These are phyloP conservation scores for Paramormyrops hopkinsi DNA, from an alignment of 2,797 vertebrate genomes.

Conservation along the genomic window DNA sequence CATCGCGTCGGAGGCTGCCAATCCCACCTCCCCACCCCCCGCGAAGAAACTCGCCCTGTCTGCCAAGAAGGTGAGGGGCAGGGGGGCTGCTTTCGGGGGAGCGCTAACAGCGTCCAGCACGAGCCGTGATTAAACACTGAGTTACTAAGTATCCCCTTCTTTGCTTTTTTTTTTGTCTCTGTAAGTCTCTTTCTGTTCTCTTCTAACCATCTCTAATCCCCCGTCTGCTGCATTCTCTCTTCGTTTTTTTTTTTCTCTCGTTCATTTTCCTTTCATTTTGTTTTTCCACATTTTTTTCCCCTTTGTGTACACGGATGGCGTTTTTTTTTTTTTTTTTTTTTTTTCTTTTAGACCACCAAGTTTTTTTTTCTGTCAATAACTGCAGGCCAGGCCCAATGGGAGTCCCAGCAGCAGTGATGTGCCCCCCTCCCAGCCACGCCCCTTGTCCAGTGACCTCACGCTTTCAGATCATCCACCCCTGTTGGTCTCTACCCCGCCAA, in stretches of 20 bases:
- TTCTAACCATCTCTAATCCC: constrained; percentile 93
- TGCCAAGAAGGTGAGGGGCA: constrained; percentile 79
- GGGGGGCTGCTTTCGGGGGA: background rate
- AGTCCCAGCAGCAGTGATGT: constrained; percentile 76
- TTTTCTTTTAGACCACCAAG: constrained; percentile 88
- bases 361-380: constrained; percentile 99
- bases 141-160: background rate
- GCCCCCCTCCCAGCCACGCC: constrained; percentile 57
- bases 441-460: constrained; percentile 60
- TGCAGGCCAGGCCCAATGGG: constrained; percentile 82
- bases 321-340: constrained; percentile 52
- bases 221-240: constrained; percentile 65
- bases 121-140: background rate
- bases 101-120: background rate
- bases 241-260: constrained; percentile 36
- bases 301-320: constrained; percentile 67
- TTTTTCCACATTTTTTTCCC: constrained; percentile 40
- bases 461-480: constrained; percentile 62
- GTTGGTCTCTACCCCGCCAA: constrained; percentile 52
- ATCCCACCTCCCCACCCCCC: constrained; percentile 74
- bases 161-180: constrained; percentile 58
- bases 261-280: constrained; percentile 36
- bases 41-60: constrained; percentile 81
- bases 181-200: constrained; percentile 80
- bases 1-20: constrained; percentile 55